Percentiles rank a stretch among this genome's conserved stretches.
Evolutionary conservation across 2,888 invertebrate species (phyloP).

Genomic region (Acrobasis suavella): DNA sequence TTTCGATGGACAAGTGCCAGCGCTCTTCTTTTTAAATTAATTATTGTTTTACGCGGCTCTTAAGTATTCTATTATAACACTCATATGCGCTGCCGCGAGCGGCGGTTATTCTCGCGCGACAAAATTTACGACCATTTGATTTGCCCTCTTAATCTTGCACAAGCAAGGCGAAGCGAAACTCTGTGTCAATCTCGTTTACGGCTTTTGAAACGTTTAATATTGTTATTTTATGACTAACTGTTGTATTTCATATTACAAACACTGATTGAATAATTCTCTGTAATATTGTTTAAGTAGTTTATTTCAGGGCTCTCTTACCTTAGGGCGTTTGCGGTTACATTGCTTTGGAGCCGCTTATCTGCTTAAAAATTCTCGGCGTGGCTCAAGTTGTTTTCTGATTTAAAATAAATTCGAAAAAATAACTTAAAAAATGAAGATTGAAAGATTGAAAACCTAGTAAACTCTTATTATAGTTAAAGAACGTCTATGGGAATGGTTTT

Average conservation of each 20-base stretch:
- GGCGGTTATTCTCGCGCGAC: constrained; percentile 55
- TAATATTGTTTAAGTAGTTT: too few relatives aligned
- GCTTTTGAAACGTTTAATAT: constrained; percentile 48
- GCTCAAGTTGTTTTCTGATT: too few relatives aligned
- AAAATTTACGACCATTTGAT: constrained; percentile 75
- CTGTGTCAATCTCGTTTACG: constrained; percentile 56
- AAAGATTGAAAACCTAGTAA: too few relatives aligned
- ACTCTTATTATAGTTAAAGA: too few relatives aligned
- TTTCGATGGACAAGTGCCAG: constrained; percentile 71
- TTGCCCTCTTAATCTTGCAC: constrained; percentile 69
- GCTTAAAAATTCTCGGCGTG: too few relatives aligned
- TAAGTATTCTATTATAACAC: constrained; percentile 75
- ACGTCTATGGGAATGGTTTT: too few relatives aligned
- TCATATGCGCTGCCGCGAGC: constrained; percentile 54
- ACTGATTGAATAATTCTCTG: too few relatives aligned
- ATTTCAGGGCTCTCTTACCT: too few relatives aligned
- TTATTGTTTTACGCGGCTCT: constrained; percentile 77
- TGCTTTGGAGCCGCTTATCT: too few relatives aligned
- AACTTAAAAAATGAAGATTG: too few relatives aligned
- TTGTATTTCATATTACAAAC: not conserved
- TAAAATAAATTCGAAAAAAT: too few relatives aligned
- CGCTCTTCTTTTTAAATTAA: constrained; percentile 75
- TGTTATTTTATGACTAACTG: constrained; percentile 3
- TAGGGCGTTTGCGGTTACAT: too few relatives aligned
- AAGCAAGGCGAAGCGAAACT: constrained; percentile 53